Base-by-base conservation (phyloP, 2,797 vertebrate genomes). In the Pseudomugil gertrudae region DNA sequence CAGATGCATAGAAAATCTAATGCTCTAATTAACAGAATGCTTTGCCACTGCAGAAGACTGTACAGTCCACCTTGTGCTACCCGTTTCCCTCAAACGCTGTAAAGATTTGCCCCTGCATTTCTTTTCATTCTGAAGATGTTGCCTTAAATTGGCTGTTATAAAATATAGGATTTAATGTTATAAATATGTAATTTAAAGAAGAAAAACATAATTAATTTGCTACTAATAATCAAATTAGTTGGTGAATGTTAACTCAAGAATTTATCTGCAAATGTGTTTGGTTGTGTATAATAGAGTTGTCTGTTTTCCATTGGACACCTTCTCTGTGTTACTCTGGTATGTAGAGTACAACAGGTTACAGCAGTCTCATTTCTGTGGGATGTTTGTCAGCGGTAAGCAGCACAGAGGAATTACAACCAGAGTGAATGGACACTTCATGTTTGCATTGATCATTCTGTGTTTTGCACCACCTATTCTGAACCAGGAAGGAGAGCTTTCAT, bases 41-140 rank as follows among this genome's bases (percentile, higher is more conserved):
- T 93, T 93, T 85, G 83, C 86, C 82, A 80, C 72, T 83, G 66
- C 91, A 90, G 86, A 88, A 81, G 79, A 90, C 76, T 92, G 92
- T 94, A 93, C 90, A 93, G 93, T 90, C 85, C 86, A 89, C 88
- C 84, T 80, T 83, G 89, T 92, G 89, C 87, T 84, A 84, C 83
- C 79, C 40, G 83, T 81, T 72, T 15, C 82, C 82, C 78, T 64
- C 68, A 57, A 43, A 69, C 15, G 87, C 87, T 92, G 90, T 91
- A 90, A 88, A 90, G 80, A 90, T 57, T 45, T 79, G 79, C 82
- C 77, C 79, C 56, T 51, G 81, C 81, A 86, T 81, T 88, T 87
- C 82, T 84, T 89, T 89, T 87, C 77, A 86, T 91, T 90, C 84
- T 93, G 88, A 90, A 89, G 78, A 88, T 89, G 88, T 92, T 91